Percentiles rank a stretch among this genome's conserved stretches.
phyloP scores from a whole-genome alignment of 1,140 invertebrate species.

The Sinella curviseta region DNA sequence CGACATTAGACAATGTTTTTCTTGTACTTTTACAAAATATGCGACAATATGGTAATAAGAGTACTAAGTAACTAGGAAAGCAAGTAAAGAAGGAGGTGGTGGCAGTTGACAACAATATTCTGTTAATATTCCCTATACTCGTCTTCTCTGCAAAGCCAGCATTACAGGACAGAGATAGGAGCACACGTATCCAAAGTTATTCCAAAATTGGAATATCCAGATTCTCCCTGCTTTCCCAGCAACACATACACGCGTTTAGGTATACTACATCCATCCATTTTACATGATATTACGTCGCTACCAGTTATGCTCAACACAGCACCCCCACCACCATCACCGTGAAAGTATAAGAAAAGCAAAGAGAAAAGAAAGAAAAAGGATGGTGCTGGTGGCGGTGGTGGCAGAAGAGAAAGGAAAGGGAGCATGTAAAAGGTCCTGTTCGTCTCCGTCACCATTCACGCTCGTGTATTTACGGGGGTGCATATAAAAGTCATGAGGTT shows the following conservation, averaged over 20 bases:
- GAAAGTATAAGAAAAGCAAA: background rate
- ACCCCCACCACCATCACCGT: too few species aligned
- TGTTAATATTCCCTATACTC: background rate
- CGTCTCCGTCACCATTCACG: background rate
- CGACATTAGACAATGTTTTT: too few species aligned
- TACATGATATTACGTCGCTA: too few species aligned
- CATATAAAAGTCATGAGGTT: background rate
- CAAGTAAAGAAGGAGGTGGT: background rate
- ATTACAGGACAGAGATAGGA: too few species aligned
- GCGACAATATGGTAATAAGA: slow-evolving; percentile 25
- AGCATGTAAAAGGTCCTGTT: background rate
- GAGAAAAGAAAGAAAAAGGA: too few species aligned
- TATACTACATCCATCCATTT: too few species aligned
- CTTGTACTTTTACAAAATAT: background rate
- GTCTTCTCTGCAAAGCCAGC: background rate
- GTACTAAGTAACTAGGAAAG: background rate
- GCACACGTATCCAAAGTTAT: too few species aligned
- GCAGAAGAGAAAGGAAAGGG: background rate
- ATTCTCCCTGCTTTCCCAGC: background rate
- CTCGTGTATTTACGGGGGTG: background rate
- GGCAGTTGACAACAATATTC: slow-evolving; percentile 17
- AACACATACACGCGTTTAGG: background rate
- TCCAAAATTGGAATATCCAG: too few species aligned
- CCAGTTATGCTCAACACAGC: too few species aligned
- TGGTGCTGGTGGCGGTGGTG: too few species aligned